Percentiles rank a stretch among this genome's conserved stretches.
Evolutionary conservation across 2,113 vertebrate genomes (phyloP).

Genomic region (Gallinago media): DNA sequence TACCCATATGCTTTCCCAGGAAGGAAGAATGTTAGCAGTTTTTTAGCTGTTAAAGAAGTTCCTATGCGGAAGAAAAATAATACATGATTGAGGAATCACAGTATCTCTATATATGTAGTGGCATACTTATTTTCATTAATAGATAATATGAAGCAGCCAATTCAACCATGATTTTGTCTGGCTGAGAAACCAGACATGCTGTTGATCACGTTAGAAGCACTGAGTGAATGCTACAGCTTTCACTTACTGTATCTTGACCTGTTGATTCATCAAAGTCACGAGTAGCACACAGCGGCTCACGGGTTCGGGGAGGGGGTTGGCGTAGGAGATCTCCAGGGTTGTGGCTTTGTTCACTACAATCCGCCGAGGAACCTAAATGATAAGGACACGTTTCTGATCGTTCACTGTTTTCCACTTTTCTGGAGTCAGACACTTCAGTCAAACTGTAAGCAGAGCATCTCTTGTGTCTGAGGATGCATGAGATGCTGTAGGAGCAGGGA

Average conservation of each 20-base stretch:
- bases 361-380: constrained; percentile 33
- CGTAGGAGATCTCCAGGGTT: constrained; percentile 65
- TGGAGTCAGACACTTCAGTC: background rate
- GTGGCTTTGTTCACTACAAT: constrained; percentile 41
- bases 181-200: background rate
- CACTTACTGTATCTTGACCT: constrained; percentile 72
- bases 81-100: background rate
- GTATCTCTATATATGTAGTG: background rate
- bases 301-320: constrained; percentile 67
- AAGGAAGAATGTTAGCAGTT: background rate
- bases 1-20: background rate
- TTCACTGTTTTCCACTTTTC: rapidly evolving
- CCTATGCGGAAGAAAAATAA: background rate
- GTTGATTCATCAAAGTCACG: constrained; percentile 73
- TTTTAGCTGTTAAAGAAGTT: background rate
- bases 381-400: background rate
- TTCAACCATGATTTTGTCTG: background rate
- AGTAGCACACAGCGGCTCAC: constrained; percentile 68
- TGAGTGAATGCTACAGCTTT: background rate
- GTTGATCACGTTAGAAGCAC: background rate
- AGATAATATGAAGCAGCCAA: background rate
- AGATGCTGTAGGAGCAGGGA: background rate
- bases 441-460: background rate
- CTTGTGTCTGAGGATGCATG: background rate
- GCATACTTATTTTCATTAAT: background rate